Evolutionary conservation across 2,888 invertebrate genomes (phyloP).

Genomic region (Lobophora halterata): DNA sequence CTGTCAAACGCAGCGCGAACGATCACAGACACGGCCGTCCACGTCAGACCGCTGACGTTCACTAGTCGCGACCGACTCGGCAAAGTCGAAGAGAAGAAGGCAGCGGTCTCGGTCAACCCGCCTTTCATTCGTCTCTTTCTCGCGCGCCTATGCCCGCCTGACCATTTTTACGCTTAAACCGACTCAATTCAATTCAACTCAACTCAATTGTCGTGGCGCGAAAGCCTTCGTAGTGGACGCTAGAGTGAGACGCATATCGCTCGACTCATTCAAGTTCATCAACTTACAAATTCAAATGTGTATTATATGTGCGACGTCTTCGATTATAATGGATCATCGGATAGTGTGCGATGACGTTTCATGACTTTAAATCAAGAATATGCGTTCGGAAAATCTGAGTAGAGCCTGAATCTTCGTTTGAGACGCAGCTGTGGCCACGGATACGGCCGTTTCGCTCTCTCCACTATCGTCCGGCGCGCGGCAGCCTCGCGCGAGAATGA

Average conservation of each 20-base stretch:
- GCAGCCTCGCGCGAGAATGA: slow-evolving; percentile 53
- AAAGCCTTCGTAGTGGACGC: slow-evolving; percentile 77
- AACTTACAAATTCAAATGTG: slow-evolving; percentile 42
- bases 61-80: slow-evolving; percentile 75
- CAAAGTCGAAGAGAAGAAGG: slow-evolving; percentile 79
- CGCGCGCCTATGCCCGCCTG: slow-evolving; percentile 72
- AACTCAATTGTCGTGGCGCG: slow-evolving; percentile 79
- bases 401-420: slow-evolving; percentile 76
- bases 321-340: slow-evolving; percentile 29
- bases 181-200: slow-evolving; percentile 81
- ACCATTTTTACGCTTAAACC: slow-evolving; percentile 79
- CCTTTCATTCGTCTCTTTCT: slow-evolving; percentile 79
- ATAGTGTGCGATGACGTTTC: slow-evolving; percentile 44
- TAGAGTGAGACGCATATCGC: slow-evolving; percentile 74
- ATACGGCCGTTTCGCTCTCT: slow-evolving; percentile 66
- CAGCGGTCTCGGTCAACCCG: slow-evolving; percentile 78
- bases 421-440: slow-evolving; percentile 66
- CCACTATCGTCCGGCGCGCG: slow-evolving; percentile 71
- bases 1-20: slow-evolving; percentile 60
- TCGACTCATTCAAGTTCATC: slow-evolving; percentile 50
- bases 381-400: slow-evolving; percentile 66
- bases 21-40: slow-evolving; percentile 63
- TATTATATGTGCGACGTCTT: slow-evolving; percentile 24
- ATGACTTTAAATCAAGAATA: slow-evolving; percentile 61
- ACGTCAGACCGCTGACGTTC: slow-evolving; percentile 76